phyloP scores from a whole-genome alignment of 1,140 invertebrate species.

The Aphis craccivora region DNA sequence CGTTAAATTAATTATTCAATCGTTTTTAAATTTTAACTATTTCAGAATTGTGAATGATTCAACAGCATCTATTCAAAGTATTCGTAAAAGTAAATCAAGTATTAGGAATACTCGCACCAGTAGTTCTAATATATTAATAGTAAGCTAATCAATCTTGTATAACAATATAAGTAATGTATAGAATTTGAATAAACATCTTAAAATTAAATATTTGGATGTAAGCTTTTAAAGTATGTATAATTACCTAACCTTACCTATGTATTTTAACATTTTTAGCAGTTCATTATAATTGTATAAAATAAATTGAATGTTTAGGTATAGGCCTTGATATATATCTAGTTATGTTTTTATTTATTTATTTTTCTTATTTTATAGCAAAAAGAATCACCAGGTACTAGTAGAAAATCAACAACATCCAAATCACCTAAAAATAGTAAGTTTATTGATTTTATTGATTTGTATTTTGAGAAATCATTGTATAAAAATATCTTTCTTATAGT shows the following conservation, averaged over 20 bases:
- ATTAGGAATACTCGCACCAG: slow-evolving; percentile 38
- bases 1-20: neutral
- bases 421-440: slow-evolving; percentile 37
- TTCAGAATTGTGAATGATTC: slow-evolving; percentile 40
- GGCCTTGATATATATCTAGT: neutral
- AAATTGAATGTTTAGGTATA: neutral
- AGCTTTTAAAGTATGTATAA: neutral
- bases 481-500: neutral
- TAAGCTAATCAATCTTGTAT: slow-evolving; percentile 2
- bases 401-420: slow-evolving; percentile 40
- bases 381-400: slow-evolving; percentile 27
- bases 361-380: slow-evolving; percentile 31
- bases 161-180: neutral
- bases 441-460: neutral
- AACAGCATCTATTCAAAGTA: neutral
- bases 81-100: slow-evolving; percentile 40
- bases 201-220: neutral
- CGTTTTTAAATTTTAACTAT: neutral
- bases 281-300: neutral
- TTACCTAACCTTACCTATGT: no score
- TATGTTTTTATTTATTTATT: neutral
- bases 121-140: neutral
- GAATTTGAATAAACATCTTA: neutral
- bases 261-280: neutral
- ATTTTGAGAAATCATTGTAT: neutral